Percentiles rank a stretch among this genome's conserved stretches.
These are phyloP conservation scores for Heterochromis multidens DNA, from an alignment of 2,113 vertebrate genomes.

Conservation along the genomic window DNA sequence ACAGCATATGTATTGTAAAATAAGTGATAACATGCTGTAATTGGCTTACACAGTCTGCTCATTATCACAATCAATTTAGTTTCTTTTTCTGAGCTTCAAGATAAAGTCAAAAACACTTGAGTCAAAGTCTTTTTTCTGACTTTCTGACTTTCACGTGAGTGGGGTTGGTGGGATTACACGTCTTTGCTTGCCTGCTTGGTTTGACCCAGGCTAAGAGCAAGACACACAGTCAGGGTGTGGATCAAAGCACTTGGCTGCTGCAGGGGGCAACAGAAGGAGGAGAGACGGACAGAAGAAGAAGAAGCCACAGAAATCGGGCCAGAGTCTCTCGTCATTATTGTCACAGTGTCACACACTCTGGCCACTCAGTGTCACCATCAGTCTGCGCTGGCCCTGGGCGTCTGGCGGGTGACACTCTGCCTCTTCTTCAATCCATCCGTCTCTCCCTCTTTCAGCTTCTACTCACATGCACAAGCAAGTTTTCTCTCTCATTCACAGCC, in stretches of 20 bases:
- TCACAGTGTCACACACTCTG: constrained; percentile 49
- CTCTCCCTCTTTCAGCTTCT: constrained; percentile 15
- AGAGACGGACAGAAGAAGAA: background rate
- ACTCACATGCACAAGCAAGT: background rate
- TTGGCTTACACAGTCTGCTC: background rate
- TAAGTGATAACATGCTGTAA: background rate
- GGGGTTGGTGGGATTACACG: background rate
- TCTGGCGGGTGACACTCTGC: constrained; percentile 58
- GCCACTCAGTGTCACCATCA: constrained; percentile 59
- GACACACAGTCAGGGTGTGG: constrained; percentile 6
- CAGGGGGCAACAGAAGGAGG: constrained; percentile 3
- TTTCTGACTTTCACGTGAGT: background rate
- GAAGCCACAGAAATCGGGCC: constrained; percentile 21
- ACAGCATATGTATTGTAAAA: background rate
- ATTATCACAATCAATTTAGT: background rate
- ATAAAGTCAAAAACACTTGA: background rate
- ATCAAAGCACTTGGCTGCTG: constrained; percentile 11
- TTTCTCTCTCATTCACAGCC: constrained; percentile 9
- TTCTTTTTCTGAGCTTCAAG: background rate
- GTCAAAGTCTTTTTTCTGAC: background rate
- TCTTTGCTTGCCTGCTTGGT: background rate
- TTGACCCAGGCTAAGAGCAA: constrained; percentile 25
- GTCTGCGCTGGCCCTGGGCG: constrained; percentile 50
- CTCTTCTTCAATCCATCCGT: constrained; percentile 32
- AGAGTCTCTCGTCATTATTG: constrained; percentile 64